Percentiles rank a stretch among this genome's conserved stretches.
These are phyloP conservation scores for Cremastinae sp. DNA, from an alignment of 2,888 invertebrate genomes.

Conservation along the genomic window DNA sequence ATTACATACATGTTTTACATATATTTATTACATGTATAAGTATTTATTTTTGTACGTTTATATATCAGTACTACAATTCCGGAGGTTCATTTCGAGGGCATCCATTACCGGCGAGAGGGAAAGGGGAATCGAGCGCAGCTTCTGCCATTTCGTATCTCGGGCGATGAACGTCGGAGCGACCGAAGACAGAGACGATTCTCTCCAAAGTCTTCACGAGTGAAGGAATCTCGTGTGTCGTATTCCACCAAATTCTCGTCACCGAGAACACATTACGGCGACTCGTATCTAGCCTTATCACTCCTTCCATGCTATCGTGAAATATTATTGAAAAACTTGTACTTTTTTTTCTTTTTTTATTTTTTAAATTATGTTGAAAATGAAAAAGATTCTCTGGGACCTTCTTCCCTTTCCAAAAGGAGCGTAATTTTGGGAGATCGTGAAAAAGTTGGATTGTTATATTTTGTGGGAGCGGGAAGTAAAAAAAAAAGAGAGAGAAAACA, in stretches of 20 bases:
- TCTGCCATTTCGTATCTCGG: constrained; percentile 46
- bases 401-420: constrained; percentile 27
- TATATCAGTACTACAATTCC: constrained; percentile 58
- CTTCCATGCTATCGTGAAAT: constrained; percentile 22
- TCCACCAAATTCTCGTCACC: constrained; percentile 40
- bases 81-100: constrained; percentile 62
- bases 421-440: constrained; percentile 58
- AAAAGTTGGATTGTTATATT: constrained; percentile 57
- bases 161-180: constrained; percentile 36
- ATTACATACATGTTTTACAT: too few species aligned
- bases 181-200: too few species aligned
- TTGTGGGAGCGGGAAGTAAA: too few species aligned
- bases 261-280: constrained; percentile 55
- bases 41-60: constrained; percentile 10
- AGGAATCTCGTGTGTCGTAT: constrained; percentile 12
- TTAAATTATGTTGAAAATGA: too few species aligned
- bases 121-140: constrained; percentile 15
- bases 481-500: constrained; percentile 9
- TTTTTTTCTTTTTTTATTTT: constrained; percentile 4
- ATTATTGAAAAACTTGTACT: constrained; percentile 25
- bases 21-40: background rate
- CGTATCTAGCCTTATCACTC: constrained; percentile 34
- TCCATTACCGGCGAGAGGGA: constrained; percentile 60
- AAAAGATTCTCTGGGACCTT: constrained; percentile 34
- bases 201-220: too few species aligned